Conservation (phyloP, 1,140 invertebrate species). For the Delia radicum region DNA sequence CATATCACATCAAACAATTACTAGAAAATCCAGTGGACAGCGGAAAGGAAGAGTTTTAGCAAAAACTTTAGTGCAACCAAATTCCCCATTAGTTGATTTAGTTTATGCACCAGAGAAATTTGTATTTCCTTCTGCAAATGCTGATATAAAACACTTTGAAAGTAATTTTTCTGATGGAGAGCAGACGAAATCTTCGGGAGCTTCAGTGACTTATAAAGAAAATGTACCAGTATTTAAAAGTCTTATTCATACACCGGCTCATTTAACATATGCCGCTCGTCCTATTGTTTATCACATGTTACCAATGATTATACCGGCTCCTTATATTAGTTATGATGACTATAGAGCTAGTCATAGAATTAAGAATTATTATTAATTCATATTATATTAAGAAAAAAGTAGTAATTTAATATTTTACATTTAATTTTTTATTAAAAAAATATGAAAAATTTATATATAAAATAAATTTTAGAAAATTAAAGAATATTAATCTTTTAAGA, state of each 20-base stretch:
- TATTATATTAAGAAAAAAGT: too few relatives aligned
- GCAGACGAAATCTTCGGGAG: neutral
- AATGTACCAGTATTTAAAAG: neutral
- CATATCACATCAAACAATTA: slow-evolving; percentile 26
- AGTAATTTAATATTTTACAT: too few relatives aligned
- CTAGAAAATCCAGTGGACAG: neutral
- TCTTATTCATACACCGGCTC: slow-evolving; percentile 40
- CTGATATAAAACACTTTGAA: neutral
- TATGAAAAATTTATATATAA: too few relatives aligned
- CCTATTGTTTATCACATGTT: slow-evolving; percentile 46
- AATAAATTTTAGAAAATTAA: too few relatives aligned
- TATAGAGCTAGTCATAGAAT: slow-evolving; percentile 26
- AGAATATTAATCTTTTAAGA: too few relatives aligned
- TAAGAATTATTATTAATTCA: neutral
- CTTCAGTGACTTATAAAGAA: neutral
- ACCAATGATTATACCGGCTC: slow-evolving; percentile 43
- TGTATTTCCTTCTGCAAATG: neutral
- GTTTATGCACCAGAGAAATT: neutral
- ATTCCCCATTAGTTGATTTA: too few relatives aligned
- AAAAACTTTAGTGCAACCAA: neutral
- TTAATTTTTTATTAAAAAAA: too few relatives aligned
- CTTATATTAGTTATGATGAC: slow-evolving; percentile 39
- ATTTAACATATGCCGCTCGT: slow-evolving; percentile 42
- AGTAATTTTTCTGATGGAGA: too few relatives aligned
- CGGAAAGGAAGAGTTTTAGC: neutral